Conservation (phyloP, 2,888 invertebrate genomes). For the Zootermopsis nevadensis region DNA sequence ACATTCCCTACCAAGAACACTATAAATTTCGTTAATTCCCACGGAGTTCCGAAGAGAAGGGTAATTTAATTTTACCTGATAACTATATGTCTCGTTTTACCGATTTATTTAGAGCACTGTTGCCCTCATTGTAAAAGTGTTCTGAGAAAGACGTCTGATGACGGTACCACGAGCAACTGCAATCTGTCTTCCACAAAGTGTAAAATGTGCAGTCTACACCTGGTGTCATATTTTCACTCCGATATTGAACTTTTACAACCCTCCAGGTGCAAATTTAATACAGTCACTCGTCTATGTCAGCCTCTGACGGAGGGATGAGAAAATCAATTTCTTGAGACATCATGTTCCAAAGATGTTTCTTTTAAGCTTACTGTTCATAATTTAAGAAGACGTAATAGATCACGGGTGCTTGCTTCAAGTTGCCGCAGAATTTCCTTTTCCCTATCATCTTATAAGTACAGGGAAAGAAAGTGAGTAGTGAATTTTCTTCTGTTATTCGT, state of each 20-base stretch:
- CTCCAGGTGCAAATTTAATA: constrained; percentile 19
- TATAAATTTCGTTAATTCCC: too few species aligned
- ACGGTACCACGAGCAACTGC: not conserved
- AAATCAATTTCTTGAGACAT: constrained; percentile 8
- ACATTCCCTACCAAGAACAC: too few species aligned
- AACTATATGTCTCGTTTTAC: too few species aligned
- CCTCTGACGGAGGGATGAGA: not conserved
- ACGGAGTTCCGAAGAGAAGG: too few species aligned
- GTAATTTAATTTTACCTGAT: too few species aligned
- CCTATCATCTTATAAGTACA: not conserved
- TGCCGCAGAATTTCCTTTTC: not conserved
- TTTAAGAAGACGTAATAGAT: not conserved
- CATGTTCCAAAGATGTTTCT: not conserved
- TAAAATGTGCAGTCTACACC: not conserved
- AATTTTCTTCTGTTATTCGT: not conserved
- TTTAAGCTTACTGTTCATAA: not conserved
- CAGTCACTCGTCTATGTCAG: constrained; percentile 7
- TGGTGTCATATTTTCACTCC: not conserved
- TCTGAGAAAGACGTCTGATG: not conserved
- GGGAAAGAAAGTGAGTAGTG: not conserved
- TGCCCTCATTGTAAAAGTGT: not conserved
- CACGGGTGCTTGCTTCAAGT: not conserved
- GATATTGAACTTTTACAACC: constrained; percentile 17
- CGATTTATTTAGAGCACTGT: not conserved
- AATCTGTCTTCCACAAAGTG: not conserved